Evolutionary conservation across 2,113 vertebrate genomes (phyloP), one percentile per base, ranked within the genome.

Genomic region (Tragelaphus scriptus): DNA sequence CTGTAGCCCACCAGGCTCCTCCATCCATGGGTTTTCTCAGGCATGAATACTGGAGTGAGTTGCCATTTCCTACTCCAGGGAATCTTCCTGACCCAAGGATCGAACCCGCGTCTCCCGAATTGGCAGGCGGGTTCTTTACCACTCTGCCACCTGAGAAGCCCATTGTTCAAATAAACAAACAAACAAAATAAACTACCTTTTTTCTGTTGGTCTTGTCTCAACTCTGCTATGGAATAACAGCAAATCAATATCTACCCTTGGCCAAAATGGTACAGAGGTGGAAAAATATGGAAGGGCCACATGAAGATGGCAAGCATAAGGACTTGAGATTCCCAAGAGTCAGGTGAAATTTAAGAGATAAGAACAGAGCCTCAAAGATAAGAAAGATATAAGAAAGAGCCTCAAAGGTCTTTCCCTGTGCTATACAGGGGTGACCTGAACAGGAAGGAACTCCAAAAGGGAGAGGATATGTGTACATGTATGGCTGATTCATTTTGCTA

Each of bases 51-150:
- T 75, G 68, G 68, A 40, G 68, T 40, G 68, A 40, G 68, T 23
- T 75, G 11, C 68, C 5, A 0, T 75, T 13, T 75, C 68, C 68
- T 40, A 40, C 68, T 75, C 21, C 36, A 75, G 68, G 68, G 36
- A 25, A 40, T 40, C 11, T 40, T 25, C 36, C 68, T 40, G 21
- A 75, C 36, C 68, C 21, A 75, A 30, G 21, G 68, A 71, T 21
- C 0, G 2, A 75, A 75, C 21, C 36, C 5, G 0, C 0, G 0
- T 40, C 21, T 75, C 65, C n/a, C 36, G 65, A 68, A 36, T 2
- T 68, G 65, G 65, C 65, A 68, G 65, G 9, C 1, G 2, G n/a
- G 65, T 36, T 36, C 65, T 68, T 68, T 36, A 68, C n/a, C n/a
- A 21, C 65, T 36, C 4, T 68, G 65, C 65, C 65, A 36, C 17